Base-by-base conservation (phyloP, 64 coral and sea anemone genomes). In the Pocillopora damicornis region DNA sequence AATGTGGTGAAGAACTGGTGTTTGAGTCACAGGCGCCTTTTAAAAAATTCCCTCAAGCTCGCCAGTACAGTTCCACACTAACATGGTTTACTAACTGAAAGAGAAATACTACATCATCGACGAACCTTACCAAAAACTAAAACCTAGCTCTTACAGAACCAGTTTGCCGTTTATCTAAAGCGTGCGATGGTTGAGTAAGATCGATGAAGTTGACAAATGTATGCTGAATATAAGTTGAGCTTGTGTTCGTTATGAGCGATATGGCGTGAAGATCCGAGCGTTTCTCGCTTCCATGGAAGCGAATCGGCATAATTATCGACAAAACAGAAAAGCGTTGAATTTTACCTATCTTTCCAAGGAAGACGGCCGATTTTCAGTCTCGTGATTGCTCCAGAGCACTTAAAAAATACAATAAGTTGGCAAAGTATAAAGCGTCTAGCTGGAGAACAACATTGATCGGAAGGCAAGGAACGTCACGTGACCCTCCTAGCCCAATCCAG, bases 211-310 rank as follows among this genome's bases (percentile, higher is more conserved):
- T 9, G 63, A 85, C 37, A 85, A 85, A 85, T 85, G 13, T 85
- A 85, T 85, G 81, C 81, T 85, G 81, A 85, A 85, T 85, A 67
- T 85, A 85, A 85, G 81, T 66, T 83, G 17, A 60, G 77, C 57
- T 79, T 38, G 17, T 15, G 80, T 66, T 42, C 61, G 57, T n/a
- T 60, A n/a, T 26, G 22, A n/a, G 63, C 38, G 36, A 71, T 71
- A 71, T 66, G 35, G 81, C 63, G 20, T 4, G 26, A 14, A 37
- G 22, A 3, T 25, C 3, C 81, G 37, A 73, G 37, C 12, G 11
- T 73, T 85, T 85, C 37, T 58, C 13, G 64, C 37, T 58, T 65
- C 37, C 17, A 22, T 42, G 36, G 35, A 30, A 65, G 20, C 37
- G 65, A 85, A 85, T 72, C 81, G 38, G 42, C 35, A 85, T 16